These are phyloP conservation scores for Listrodromus nycthemerus DNA, from an alignment of 2,888 invertebrate species.

Conservation along the genomic window DNA sequence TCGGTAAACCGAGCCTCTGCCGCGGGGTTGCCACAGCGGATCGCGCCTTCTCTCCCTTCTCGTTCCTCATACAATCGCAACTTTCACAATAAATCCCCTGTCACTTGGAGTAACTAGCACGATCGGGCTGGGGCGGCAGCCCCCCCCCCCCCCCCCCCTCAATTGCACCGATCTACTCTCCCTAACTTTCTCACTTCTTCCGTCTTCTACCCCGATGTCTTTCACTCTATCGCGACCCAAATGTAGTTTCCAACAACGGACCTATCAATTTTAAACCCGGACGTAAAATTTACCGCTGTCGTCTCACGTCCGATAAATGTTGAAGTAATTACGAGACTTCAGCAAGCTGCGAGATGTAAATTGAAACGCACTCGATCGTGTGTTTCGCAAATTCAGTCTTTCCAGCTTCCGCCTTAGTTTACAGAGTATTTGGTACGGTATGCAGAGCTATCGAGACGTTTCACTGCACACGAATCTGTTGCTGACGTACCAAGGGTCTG, in stretches of 20 bases:
- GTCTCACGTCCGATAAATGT: conserved; percentile 28
- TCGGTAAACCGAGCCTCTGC: conserved; percentile 47
- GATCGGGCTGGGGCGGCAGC: conserved; percentile 70
- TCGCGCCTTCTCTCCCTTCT: conserved; percentile 43
- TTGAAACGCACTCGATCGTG: no score
- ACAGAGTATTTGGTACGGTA: no score
- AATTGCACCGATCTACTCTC: neutral
- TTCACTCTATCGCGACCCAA: conserved; percentile 35
- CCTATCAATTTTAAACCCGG: conserved; percentile 36
- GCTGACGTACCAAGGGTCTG: no score
- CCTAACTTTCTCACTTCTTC: conserved; percentile 24
- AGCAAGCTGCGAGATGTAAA: conserved; percentile 1
- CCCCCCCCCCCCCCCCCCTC: conserved; percentile 38
- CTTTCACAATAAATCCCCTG: conserved; percentile 77
- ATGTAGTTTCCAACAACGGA: conserved; percentile 16
- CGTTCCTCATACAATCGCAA: conserved; percentile 75
- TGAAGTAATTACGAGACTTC: conserved; percentile 4
- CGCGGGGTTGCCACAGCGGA: conserved; percentile 17
- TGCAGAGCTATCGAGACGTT: no score
- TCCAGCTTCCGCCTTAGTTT: no score
- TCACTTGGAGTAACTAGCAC: conserved; percentile 75
- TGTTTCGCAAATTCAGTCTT: no score
- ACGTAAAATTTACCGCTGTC: conserved; percentile 4
- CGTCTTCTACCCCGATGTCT: conserved; percentile 41
- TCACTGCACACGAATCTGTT: no score